These are phyloP conservation scores for Labeo rohita DNA, from an alignment of 2,113 vertebrate genomes.

Conservation along the genomic window DNA sequence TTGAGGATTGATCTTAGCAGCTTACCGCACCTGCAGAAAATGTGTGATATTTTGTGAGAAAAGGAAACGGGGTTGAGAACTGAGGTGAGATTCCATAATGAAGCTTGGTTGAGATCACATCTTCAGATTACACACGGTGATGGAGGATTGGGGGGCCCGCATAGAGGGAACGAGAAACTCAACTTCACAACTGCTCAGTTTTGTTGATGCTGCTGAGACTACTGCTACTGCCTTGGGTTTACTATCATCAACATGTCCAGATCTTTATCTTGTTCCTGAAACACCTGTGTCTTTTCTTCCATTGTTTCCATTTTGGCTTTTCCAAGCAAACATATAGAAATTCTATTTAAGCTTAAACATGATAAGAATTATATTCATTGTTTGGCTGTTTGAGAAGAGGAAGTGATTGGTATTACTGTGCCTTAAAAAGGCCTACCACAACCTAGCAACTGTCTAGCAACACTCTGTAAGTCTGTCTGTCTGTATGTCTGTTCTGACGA, in stretches of 20 bases:
- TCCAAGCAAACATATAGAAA: background rate
- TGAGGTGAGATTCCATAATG: slow-evolving; percentile 25
- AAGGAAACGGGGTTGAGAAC: slow-evolving; percentile 9
- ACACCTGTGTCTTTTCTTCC: slow-evolving; percentile 5
- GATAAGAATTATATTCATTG: background rate
- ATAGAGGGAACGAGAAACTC: slow-evolving; percentile 57
- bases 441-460: background rate
- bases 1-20: background rate
- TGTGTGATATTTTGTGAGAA: background rate
- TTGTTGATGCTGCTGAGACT: slow-evolving; percentile 10
- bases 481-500: too few relatives aligned
- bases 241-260: slow-evolving; percentile 32
- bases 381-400: too few relatives aligned
- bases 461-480: too few relatives aligned
- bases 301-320: background rate
- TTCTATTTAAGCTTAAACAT: background rate
- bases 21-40: background rate
- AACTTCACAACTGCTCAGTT: slow-evolving; percentile 27
- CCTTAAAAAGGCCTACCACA: background rate
- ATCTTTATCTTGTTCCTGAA: slow-evolving; percentile 28
- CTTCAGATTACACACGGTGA: background rate
- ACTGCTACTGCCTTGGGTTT: slow-evolving; percentile 5
- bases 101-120: slow-evolving; percentile 15
- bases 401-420: too few relatives aligned
- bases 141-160: background rate